Evolutionary conservation across 2,888 invertebrate genomes (phyloP), one percentile per base, ranked within the genome.

Genomic region (Limenitis camilla): DNA sequence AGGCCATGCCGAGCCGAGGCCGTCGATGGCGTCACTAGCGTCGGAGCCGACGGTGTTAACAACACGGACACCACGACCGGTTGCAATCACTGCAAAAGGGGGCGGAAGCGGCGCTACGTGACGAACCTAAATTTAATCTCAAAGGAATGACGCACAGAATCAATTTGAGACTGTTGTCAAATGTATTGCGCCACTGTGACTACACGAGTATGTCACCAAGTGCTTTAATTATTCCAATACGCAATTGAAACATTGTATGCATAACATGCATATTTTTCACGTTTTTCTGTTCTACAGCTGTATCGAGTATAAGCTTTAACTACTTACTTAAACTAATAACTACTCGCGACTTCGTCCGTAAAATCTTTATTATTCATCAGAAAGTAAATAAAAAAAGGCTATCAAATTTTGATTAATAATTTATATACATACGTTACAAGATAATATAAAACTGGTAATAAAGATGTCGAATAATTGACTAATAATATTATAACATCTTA

Each of bases 11-110:
- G 77, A 71, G 81, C 75, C 70, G 47, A 52, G 60, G 56, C 61
- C 53, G 55, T 49, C 43, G 56, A 46, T 52, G 36, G 51, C 58
- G 64, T 57, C 55, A 60, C 56, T 55, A 56, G 42, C 52, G 48
- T 49, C 53, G 48, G 44, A 55, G 48, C 40, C 41, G 42, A 30
- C 39, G 42, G 38, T 38, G 31, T 29, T 32, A 33, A 11, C 48
- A 48, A 39, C 48, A 46, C 55, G 42, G 42, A 33, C 47, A 43
- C 38, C 55, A 63, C 63, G 59, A 60, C 53, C 56, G 59, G 66
- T 65, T 69, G 71, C 73, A 74, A 74, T 74, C 70, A 69, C 63
- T 59, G 66, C 65, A 69, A 69, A 68, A 68, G 64, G 61, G 61
- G 63, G 62, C 63, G 61, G 59, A 62, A 61, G 58, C 56, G 54